A percentile compares a stretch with the other conserved stretches of the same genome.
Evolutionary conservation across 2,113 vertebrate species (phyloP).

Genomic region (Stictonetta naevosa): DNA sequence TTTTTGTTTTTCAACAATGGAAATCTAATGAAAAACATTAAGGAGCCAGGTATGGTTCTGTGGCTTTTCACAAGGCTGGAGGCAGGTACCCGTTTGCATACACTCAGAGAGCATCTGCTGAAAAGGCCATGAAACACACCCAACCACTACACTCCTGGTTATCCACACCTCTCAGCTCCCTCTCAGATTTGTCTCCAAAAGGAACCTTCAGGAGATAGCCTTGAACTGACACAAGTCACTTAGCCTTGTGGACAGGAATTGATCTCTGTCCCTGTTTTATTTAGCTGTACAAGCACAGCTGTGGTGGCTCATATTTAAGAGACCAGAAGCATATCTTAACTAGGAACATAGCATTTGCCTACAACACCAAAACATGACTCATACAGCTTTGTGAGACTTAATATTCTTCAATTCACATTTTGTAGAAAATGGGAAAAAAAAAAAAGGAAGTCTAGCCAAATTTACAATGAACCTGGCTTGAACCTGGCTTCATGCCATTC

Average conservation of each 20-base stretch:
- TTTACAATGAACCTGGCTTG: background rate
- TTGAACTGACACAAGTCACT: background rate
- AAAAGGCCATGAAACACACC: background rate
- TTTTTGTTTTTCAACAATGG: background rate
- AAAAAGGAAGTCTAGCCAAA: background rate
- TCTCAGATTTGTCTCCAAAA: background rate
- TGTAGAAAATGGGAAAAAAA: background rate
- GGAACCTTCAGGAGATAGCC: rapidly evolving
- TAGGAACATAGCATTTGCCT: background rate
- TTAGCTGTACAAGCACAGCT: background rate
- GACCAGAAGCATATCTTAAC: background rate
- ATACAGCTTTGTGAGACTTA: background rate
- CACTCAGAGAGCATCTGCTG: background rate
- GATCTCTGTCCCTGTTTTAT: background rate
- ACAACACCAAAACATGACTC: background rate
- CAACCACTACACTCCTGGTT: background rate
- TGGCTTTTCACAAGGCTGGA: background rate
- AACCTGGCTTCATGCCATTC: background rate
- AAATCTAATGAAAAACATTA: background rate
- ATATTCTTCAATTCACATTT: background rate
- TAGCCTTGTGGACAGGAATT: background rate
- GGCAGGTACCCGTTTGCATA: background rate
- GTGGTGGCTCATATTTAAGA: background rate
- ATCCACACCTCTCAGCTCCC: rapidly evolving
- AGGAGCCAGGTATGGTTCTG: background rate